Conservation (phyloP, 2,888 invertebrate genomes). For the Brachylomia viminalis region DNA sequence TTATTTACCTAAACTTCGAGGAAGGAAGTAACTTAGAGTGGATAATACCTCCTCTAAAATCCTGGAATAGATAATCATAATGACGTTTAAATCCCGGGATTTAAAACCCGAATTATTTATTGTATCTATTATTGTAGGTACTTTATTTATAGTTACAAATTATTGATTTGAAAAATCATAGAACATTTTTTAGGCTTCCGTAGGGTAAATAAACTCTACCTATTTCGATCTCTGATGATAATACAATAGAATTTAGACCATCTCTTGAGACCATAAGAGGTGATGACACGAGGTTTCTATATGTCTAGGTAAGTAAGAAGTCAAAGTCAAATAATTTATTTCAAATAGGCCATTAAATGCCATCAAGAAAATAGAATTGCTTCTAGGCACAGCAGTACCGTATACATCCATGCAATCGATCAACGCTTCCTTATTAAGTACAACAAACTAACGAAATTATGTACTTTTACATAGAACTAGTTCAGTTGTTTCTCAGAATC, state of each 20-base stretch:
- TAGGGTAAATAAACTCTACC: too few species aligned
- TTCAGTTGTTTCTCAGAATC: conserved; percentile 28
- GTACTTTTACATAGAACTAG: conserved; percentile 14
- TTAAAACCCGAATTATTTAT: too few species aligned
- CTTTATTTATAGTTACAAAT: too few species aligned
- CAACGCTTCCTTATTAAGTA: background rate
- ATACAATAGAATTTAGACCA: background rate
- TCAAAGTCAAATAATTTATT: background rate
- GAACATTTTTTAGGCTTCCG: too few species aligned
- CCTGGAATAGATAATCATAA: too few species aligned
- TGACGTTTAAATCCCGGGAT: too few species aligned
- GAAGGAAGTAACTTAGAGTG: too few species aligned
- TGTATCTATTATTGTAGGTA: too few species aligned
- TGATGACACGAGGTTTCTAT: background rate
- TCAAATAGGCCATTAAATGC: background rate
- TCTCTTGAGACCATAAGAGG: background rate
- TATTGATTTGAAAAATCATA: too few species aligned
- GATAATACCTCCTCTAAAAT: too few species aligned
- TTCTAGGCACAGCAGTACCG: background rate
- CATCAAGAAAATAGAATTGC: background rate
- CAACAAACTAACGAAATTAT: background rate
- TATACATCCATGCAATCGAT: background rate
- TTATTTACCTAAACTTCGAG: too few species aligned
- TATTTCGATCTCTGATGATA: too few species aligned
- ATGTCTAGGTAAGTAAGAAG: background rate